Percentiles rank a stretch among this genome's conserved stretches.
Evolutionary conservation across 1,140 invertebrate species (phyloP).

Genomic region (Globodera rostochiensis): DNA sequence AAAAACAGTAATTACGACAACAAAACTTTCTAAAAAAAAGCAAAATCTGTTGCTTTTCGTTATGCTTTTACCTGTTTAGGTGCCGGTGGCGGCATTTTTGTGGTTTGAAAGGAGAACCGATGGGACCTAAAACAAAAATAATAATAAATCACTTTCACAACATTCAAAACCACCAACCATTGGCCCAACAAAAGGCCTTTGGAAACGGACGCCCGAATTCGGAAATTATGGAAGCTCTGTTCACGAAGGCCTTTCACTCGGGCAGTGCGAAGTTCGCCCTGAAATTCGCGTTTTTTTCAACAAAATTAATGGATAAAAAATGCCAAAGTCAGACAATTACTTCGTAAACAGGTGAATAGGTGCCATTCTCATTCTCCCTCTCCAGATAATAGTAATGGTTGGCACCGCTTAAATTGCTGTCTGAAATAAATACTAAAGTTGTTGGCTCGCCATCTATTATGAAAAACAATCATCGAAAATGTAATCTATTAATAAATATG

Average conservation of each 20-base stretch:
- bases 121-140: background rate
- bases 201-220: constrained; percentile 52
- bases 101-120: constrained; percentile 38
- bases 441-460: background rate
- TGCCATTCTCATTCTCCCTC: constrained; percentile 59
- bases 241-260: constrained; percentile 56
- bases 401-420: background rate
- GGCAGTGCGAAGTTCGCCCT: constrained; percentile 49
- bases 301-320: background rate
- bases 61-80: constrained; percentile 45
- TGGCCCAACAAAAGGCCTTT: constrained; percentile 25
- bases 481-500: background rate
- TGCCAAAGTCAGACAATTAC: background rate
- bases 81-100: constrained; percentile 43
- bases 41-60: background rate
- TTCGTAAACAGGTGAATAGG: constrained; percentile 57
- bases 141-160: background rate
- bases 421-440: background rate
- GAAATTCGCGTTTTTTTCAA: background rate
- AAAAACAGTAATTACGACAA: too few relatives aligned
- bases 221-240: constrained; percentile 49
- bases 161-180: constrained; percentile 17
- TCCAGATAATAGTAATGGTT: constrained; percentile 56
- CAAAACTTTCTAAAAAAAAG: too few relatives aligned
- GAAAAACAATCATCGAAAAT: too few relatives aligned